Conservation (phyloP, 2,888 invertebrate species). For the Listrodromus nycthemerus region DNA sequence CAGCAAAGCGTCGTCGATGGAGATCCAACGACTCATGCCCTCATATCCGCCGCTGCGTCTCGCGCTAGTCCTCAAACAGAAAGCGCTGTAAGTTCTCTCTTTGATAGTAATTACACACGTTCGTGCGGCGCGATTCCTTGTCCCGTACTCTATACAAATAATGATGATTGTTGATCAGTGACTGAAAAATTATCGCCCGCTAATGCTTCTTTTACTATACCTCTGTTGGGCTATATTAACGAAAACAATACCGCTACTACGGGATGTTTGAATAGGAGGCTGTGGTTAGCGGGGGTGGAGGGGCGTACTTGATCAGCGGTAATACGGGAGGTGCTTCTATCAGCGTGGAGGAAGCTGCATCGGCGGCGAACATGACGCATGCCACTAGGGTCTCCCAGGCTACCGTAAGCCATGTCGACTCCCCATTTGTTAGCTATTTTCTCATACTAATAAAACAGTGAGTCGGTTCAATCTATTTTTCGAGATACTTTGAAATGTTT, state of each 20-base stretch:
- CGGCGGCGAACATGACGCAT: conserved; percentile 88
- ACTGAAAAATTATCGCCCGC: conserved; percentile 49
- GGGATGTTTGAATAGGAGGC: conserved; percentile 82
- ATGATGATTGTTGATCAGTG: conserved; percentile 27
- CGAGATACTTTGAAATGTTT: not conserved
- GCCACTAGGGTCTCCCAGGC: conserved; percentile 95
- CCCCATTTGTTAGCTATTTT: conserved; percentile 81
- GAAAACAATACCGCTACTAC: conserved; percentile 65
- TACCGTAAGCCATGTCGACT: conserved; percentile 89
- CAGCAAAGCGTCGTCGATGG: conserved; percentile 89
- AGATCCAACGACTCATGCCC: conserved; percentile 86
- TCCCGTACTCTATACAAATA: conserved; percentile 15
- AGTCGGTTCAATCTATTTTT: conserved; percentile 55
- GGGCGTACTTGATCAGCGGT: conserved; percentile 86
- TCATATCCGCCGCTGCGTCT: conserved; percentile 86
- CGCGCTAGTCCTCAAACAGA: conserved; percentile 90
- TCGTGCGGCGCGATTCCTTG: conserved; percentile 23
- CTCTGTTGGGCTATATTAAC: conserved; percentile 65
- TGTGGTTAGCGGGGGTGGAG: conserved; percentile 85
- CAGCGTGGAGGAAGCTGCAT: conserved; percentile 86
- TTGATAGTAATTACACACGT: not conserved
- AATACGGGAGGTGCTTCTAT: conserved; percentile 83
- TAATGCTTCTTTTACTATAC: conserved; percentile 49
- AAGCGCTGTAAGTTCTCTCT: conserved; percentile 87
- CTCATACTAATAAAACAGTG: conserved; percentile 71